Evolutionary conservation across 1,140 invertebrate species (phyloP).

Genomic region (Drosophila simulans): DNA sequence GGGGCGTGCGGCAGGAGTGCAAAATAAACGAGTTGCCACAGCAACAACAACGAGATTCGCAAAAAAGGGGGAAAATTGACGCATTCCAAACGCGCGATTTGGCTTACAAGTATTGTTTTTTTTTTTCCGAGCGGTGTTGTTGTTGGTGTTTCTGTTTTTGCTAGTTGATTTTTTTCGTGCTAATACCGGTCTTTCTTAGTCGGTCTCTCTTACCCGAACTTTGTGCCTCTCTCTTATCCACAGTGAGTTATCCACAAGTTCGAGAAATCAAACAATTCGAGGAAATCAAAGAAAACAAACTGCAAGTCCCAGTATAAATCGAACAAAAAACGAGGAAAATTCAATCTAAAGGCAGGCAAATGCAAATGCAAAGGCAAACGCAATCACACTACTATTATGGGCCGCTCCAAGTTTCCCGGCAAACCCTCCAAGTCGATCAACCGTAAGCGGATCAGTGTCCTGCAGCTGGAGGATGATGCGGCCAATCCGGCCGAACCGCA

Average conservation of each 20-base stretch:
- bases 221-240: slow-evolving; percentile 46
- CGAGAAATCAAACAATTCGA: slow-evolving; percentile 6
- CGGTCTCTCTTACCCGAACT: slow-evolving; percentile 53
- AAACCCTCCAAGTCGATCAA: slow-evolving; percentile 93
- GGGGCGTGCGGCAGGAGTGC: slow-evolving; percentile 54
- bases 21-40: slow-evolving; percentile 47
- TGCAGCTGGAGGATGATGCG: slow-evolving; percentile 86
- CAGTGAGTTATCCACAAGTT: slow-evolving; percentile 32
- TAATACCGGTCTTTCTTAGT: slow-evolving; percentile 70
- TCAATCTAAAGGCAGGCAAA: slow-evolving; percentile 41
- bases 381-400: slow-evolving; percentile 71
- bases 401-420: slow-evolving; percentile 90
- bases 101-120: slow-evolving; percentile 45
- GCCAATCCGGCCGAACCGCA: slow-evolving; percentile 38
- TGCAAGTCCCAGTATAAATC: slow-evolving; percentile 23
- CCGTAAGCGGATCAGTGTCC: slow-evolving; percentile 91
- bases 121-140: slow-evolving; percentile 30
- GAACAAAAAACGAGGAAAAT: slow-evolving; percentile 28
- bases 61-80: slow-evolving; percentile 60
- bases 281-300: slow-evolving; percentile 28
- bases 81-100: slow-evolving; percentile 69
- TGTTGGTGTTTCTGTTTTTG: slow-evolving; percentile 35
- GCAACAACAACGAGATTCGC: slow-evolving; percentile 31
- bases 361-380: slow-evolving; percentile 51
- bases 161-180: slow-evolving; percentile 19